phyloP scores from a whole-genome alignment of 2,113 vertebrate genomes.

The Anoplopoma fimbria region DNA sequence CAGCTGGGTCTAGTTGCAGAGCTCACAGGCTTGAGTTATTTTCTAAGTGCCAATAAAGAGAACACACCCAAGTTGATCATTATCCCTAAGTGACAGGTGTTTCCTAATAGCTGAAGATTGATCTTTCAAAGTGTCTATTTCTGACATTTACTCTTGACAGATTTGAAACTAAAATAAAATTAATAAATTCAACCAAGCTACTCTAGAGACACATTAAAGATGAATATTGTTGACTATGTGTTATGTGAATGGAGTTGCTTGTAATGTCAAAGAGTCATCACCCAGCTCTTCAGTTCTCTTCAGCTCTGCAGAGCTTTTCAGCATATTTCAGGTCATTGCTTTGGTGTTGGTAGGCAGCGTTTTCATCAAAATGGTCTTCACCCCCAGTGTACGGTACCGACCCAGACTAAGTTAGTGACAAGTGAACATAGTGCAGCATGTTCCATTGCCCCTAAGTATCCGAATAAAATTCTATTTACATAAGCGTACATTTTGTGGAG shows the following conservation, averaged over 20 bases:
- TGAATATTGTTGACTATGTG: background rate
- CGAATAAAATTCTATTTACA: background rate
- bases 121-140: constrained; percentile 22
- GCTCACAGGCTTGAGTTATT: constrained; percentile 13
- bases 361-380: background rate
- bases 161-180: background rate
- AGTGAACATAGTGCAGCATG: background rate
- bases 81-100: constrained; percentile 43
- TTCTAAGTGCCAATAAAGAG: constrained; percentile 17
- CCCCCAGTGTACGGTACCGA: background rate
- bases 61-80: constrained; percentile 69
- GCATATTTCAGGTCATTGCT: background rate
- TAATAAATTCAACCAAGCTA: background rate
- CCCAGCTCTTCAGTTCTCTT: background rate
- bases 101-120: constrained; percentile 42
- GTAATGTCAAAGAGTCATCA: background rate
- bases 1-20: background rate
- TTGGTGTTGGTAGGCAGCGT: background rate
- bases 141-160: background rate
- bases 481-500: background rate
- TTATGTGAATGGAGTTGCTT: background rate
- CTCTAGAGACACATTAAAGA: background rate
- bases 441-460: background rate
- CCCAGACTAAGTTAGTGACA: background rate
- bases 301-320: background rate